Conservation (phyloP, 1,140 invertebrate species). For the Platorchestia sp. region DNA sequence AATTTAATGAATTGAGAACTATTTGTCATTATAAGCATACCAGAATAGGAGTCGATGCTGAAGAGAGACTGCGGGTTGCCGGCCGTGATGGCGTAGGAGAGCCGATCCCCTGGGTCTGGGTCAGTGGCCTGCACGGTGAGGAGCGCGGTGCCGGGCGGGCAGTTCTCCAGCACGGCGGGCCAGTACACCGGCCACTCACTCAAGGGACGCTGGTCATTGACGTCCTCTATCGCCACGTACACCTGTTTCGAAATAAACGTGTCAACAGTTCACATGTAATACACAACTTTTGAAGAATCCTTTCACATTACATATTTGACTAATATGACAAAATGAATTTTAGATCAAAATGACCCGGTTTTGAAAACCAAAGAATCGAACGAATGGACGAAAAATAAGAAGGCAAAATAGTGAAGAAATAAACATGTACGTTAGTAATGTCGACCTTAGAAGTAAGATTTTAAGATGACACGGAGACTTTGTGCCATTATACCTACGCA, state of each 20-base stretch:
- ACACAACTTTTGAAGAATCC: too few species aligned
- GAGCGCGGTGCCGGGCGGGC: slow-evolving; percentile 80
- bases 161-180: slow-evolving; percentile 86
- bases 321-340: too few species aligned
- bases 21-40: background rate
- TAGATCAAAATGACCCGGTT: too few species aligned
- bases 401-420: too few species aligned
- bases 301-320: too few species aligned
- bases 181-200: slow-evolving; percentile 89
- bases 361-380: too few species aligned
- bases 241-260: slow-evolving; percentile 75
- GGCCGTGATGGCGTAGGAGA: slow-evolving; percentile 86
- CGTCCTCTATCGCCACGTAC: slow-evolving; percentile 89
- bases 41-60: slow-evolving; percentile 78
- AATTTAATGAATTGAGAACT: background rate
- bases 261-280: background rate
- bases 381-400: too few species aligned
- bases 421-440: too few species aligned
- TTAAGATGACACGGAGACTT: too few species aligned
- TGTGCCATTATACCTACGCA: too few species aligned
- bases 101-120: slow-evolving; percentile 78
- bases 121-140: slow-evolving; percentile 85
- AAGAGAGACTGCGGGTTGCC: slow-evolving; percentile 94
- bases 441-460: too few species aligned
- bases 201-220: slow-evolving; percentile 94